Base-by-base conservation (phyloP, 1,140 invertebrate species). In the Caligus rogercresseyi region DNA sequence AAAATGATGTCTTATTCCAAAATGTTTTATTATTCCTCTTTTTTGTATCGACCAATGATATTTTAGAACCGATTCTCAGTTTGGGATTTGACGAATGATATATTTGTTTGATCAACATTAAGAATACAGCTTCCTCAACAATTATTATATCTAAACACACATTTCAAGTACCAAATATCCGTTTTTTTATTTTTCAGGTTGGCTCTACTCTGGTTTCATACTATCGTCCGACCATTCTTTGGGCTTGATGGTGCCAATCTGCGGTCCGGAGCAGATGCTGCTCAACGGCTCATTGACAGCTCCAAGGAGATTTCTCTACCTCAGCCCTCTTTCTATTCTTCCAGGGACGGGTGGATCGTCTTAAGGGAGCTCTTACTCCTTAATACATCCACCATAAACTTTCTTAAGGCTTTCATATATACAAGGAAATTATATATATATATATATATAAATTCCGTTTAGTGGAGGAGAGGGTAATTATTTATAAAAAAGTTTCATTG, bases 241-340 rank as follows among this genome's bases (percentile, higher is more conserved):
- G 80, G 79, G 1, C 71, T 84, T 7, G 81, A 85, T 68, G 81
- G 81, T 1, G 74, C 70, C 21, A 80, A 81, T 68, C 75, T 79
- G 0, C 71, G 74, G 67, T 78, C 78, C 18, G 81, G 81, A 1
- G 76, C 81, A 0, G 72, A 76, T 58, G 77, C 78, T 16, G 81
- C 82, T 3, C 77, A 77, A 63, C 71, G 74, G 26, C 74, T 85
- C 19, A 77, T 85, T 16, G 68, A 74, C 1, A 78, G 81, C 67
- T 78, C 77, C 56, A 72, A 79, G 64, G 70, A 0, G 79, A 81
- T 66, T 85, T 81, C 68, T 73, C 75, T 43, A 71, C 81, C 64
- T 83, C 83, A 1, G 79, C 82, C 0, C 69, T 85, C 3, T 86
- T 85, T 71, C 71, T 84, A 1, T 85, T 84, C 70, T 85, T 85